phyloP scores from a whole-genome alignment of 2,113 vertebrate species.

The Salvator merianae region DNA sequence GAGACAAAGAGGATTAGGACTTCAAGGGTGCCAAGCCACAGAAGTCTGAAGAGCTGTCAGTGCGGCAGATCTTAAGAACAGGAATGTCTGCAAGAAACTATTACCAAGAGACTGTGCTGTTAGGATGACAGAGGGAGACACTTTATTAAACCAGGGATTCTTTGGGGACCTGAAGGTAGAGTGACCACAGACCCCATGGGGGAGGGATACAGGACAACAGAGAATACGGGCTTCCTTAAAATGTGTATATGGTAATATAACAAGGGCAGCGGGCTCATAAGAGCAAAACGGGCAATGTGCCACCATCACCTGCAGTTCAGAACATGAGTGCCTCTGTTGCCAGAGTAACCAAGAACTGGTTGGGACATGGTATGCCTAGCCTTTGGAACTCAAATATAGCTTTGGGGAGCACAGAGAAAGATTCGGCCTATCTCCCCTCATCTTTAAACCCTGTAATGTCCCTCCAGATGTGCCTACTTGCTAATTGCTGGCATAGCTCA shows the following conservation, averaged over 20 bases:
- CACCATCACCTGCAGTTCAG: too few species aligned
- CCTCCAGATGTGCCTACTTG: neutral
- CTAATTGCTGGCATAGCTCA: slow-evolving; percentile 1
- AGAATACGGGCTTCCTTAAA: too few species aligned
- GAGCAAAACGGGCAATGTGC: too few species aligned
- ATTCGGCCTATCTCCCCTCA: neutral
- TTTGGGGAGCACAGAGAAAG: neutral
- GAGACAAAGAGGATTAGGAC: slow-evolving; percentile 48
- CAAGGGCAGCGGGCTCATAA: too few species aligned
- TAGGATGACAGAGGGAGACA: too few species aligned
- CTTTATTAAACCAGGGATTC: neutral
- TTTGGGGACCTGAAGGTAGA: neutral
- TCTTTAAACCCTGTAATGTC: neutral
- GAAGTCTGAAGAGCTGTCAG: slow-evolving; percentile 16
- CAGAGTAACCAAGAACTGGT: neutral
- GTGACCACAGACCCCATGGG: too few species aligned
- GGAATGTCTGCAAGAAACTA: slow-evolving; percentile 9
- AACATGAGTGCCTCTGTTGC: neutral
- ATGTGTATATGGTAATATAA: too few species aligned
- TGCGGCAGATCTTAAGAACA: slow-evolving; percentile 42
- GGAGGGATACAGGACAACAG: too few species aligned
- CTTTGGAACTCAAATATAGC: neutral
- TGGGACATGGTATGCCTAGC: neutral
- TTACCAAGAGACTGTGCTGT: too few species aligned
- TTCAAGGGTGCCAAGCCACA: slow-evolving; percentile 16